phyloP scores from a whole-genome alignment of 2,797 vertebrate species.

The Spinibarbus caldwelli region DNA sequence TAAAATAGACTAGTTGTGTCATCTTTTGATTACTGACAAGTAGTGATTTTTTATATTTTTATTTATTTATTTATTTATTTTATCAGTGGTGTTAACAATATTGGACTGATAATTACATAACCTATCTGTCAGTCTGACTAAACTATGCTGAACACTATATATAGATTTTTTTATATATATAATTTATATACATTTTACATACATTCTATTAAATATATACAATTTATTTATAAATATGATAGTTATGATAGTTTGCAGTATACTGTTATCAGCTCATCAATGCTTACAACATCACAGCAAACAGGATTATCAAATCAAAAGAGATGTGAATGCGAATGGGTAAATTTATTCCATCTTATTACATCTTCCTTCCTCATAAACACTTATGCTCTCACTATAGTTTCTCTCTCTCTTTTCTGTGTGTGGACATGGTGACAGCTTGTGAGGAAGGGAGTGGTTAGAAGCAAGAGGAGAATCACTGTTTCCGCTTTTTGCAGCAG shows the following conservation, averaged over 20 bases:
- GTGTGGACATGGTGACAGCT: background rate
- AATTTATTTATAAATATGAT: background rate
- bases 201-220: background rate
- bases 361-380: background rate
- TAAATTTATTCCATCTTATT: background rate
- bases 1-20: background rate
- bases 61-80: too few relatives aligned
- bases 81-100: background rate
- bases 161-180: background rate
- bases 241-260: background rate
- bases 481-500: slow-evolving; percentile 21
- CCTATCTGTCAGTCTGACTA: background rate
- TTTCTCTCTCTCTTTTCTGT: background rate
- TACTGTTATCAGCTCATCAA: background rate
- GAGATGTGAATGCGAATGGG: background rate
- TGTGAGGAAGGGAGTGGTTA: slow-evolving; percentile 8
- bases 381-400: background rate
- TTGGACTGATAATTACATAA: background rate
- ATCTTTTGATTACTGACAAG: background rate
- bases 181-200: background rate
- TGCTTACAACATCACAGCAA: background rate
- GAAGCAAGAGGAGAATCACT: background rate
- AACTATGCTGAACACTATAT: background rate
- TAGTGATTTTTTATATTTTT: background rate
- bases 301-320: background rate